Base-by-base conservation (phyloP, 2,113 vertebrate genomes). In the Colistium nudipinnis region DNA sequence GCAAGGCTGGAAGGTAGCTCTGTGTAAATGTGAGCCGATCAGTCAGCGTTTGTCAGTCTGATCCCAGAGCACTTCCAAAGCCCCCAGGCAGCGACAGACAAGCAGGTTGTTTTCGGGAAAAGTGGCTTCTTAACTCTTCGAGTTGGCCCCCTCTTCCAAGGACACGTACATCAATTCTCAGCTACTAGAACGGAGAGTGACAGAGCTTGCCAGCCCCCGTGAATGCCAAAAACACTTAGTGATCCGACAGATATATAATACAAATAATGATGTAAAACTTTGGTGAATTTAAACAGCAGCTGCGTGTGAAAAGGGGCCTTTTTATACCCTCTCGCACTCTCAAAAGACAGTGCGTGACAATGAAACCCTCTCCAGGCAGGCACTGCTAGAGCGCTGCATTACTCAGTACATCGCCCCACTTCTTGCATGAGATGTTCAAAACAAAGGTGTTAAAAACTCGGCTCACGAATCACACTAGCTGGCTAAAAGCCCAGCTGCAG, bases 1-100 rank as follows among this genome's bases (percentile, higher is more conserved):
- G 87, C 79, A 83, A 81, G 80, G 85, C 85, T 90, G 85, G 87
- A 75, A 83, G 82, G 88, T 88, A 84, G 70, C 45, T 62, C 76
- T 67, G 78, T 59, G 82, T 70, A 80, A 89, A 88, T 76, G 80
- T 89, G 87, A 92, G 84, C 77, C 79, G 85, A 92, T 92, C 85
- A 84, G 77, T 90, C 86, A 84, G 84, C 63, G 77, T 85, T 86
- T 91, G 90, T 89, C 88, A 90, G 74, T 76, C 74, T 74, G 82
- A 89, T 87, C 88, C 90, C 76, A 45, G 24, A 76, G 88, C 66
- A 76, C 72, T 85, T 79, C 72, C 76, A 90, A 88, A 88, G 82
- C 84, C 87, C 73, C 70, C 45, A 74, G 87, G 76, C 85, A 81
- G 74, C 85, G 38, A 84, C 65, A 80, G 78, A 84, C 84, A 78